A percentile compares a stretch with the other conserved stretches of the same genome.
Evolutionary conservation across 1,140 invertebrate species (phyloP).

Genomic region (Pantala flavescens): DNA sequence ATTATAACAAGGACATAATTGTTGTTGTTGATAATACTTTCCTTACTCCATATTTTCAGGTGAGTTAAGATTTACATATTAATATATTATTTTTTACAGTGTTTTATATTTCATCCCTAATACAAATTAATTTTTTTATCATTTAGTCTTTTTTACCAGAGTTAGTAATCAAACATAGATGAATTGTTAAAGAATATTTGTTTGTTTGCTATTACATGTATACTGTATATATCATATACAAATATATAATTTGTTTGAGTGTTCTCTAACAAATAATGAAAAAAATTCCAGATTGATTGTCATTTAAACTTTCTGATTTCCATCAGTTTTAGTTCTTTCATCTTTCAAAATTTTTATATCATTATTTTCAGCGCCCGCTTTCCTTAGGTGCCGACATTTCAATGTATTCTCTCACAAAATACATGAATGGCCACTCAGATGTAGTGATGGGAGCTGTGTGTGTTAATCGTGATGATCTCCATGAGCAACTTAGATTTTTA

Average conservation of each 20-base stretch:
- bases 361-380: slow-evolving; percentile 56
- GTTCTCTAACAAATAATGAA: no score
- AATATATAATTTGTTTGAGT: neutral
- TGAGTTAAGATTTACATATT: slow-evolving; percentile 26
- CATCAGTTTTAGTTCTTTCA: no score
- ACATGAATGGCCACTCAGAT: slow-evolving; percentile 97
- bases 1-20: slow-evolving; percentile 53
- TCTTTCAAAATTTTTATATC: no score
- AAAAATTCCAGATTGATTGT: neutral
- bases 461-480: slow-evolving; percentile 60
- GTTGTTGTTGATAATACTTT: slow-evolving; percentile 97
- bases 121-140: slow-evolving; percentile 17
- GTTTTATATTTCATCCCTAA: neutral
- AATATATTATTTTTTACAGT: neutral
- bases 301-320: no score
- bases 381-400: slow-evolving; percentile 85
- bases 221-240: neutral
- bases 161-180: no score
- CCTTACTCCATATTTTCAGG: slow-evolving; percentile 87
- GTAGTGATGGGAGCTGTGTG: slow-evolving; percentile 90
- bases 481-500: slow-evolving; percentile 63
- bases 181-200: no score
- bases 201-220: no score
- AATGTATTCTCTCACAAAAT: slow-evolving; percentile 92
- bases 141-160: no score